Evolutionary conservation across 2,113 vertebrate genomes (phyloP).

Genomic region (Notothenia rossii): DNA sequence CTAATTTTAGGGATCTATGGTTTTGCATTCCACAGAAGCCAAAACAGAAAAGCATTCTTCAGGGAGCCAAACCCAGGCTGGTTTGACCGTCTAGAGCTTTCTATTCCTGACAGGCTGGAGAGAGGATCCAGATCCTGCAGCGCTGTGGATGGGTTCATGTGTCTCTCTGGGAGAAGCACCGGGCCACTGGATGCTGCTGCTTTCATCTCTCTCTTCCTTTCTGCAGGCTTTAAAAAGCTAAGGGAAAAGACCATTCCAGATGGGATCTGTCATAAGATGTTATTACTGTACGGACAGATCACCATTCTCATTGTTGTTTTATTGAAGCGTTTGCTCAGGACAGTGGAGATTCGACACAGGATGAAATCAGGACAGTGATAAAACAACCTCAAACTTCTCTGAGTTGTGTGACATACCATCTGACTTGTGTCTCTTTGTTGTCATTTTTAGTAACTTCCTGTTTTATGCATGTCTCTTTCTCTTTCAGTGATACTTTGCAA

Average conservation of each 20-base stretch:
- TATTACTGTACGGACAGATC: slow-evolving; percentile 60
- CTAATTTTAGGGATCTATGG: slow-evolving; percentile 57
- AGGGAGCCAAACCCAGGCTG: slow-evolving; percentile 63
- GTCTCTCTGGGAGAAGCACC: slow-evolving; percentile 45
- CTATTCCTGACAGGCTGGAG: slow-evolving; percentile 61
- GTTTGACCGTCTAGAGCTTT: slow-evolving; percentile 56
- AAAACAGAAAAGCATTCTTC: slow-evolving; percentile 68
- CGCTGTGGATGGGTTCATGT: slow-evolving; percentile 3
- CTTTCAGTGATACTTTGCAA: too few relatives aligned
- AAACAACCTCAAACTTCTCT: slow-evolving; percentile 21
- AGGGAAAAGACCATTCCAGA: slow-evolving; percentile 54
- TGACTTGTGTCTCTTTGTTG: too few relatives aligned
- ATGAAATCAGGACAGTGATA: slow-evolving; percentile 29
- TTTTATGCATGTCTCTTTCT: too few relatives aligned
- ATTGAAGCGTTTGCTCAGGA: slow-evolving; percentile 10
- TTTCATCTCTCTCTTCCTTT: slow-evolving; percentile 62
- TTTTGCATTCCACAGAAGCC: slow-evolving; percentile 65
- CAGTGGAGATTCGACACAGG: slow-evolving; percentile 13
- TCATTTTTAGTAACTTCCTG: too few relatives aligned
- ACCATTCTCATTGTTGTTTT: slow-evolving; percentile 53
- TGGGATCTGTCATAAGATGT: slow-evolving; percentile 57
- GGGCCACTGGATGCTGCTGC: slow-evolving; percentile 40
- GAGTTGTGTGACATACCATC: neutral
- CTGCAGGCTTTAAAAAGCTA: slow-evolving; percentile 57
- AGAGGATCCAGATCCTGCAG: slow-evolving; percentile 59